A percentile compares a stretch with the other conserved stretches of the same genome.
Conservation (phyloP, 2,797 vertebrate species). For the Coccyzus lansbergi region DNA sequence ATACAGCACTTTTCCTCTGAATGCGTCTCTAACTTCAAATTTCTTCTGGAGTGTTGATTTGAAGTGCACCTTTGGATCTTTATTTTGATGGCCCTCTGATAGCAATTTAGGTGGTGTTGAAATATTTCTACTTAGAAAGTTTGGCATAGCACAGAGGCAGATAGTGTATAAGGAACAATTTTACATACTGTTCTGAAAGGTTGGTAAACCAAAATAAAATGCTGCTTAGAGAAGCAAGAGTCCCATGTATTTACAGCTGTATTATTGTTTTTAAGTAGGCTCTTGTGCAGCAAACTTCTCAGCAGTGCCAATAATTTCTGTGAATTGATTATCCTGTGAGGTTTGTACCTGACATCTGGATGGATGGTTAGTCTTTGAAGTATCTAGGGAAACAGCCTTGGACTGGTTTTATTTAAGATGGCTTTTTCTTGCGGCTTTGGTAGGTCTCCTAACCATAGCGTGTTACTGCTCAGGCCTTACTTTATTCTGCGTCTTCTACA, state of each 20-base stretch:
- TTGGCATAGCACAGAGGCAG: not conserved
- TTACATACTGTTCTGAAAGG: constrained; percentile 2
- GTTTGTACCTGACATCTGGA: not conserved
- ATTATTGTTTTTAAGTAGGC: constrained; percentile 38
- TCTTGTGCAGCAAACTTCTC: constrained; percentile 22
- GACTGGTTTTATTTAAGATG: not conserved
- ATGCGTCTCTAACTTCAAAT: not conserved
- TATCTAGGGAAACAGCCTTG: not conserved
- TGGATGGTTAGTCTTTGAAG: constrained; percentile 22
- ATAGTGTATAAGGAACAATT: not conserved
- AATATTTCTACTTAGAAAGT: constrained; percentile 4
- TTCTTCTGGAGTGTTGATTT: not conserved
- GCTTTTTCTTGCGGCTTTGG: not conserved
- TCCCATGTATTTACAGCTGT: constrained; percentile 33
- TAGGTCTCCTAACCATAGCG: not conserved
- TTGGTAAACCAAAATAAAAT: constrained; percentile 21
- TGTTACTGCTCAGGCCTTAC: not conserved
- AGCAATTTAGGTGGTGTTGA: constrained; percentile 25
- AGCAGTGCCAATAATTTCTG: constrained; percentile 1
- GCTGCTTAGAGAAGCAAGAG: constrained; percentile 8
- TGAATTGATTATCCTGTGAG: not conserved
- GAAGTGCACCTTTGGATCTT: constrained; percentile 2
- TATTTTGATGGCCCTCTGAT: not conserved
- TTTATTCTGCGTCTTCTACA: not conserved
- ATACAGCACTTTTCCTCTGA: not conserved